phyloP scores from a whole-genome alignment of 2,797 vertebrate species.

The Malurus splendens region DNA sequence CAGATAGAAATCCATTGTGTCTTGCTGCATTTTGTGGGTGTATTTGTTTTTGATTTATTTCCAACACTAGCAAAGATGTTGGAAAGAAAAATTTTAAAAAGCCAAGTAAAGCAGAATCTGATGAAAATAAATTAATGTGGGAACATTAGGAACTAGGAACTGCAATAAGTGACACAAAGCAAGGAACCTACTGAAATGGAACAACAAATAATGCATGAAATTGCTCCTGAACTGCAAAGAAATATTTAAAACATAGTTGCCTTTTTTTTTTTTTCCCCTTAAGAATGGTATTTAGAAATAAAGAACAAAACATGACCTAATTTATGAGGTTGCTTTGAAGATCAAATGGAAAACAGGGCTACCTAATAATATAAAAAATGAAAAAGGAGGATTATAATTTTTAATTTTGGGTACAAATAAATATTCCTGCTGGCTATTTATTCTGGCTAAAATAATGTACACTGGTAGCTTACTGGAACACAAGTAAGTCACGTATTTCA shows the following conservation, averaged over 20 bases:
- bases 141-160: background rate
- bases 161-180: background rate
- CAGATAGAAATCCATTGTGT: background rate
- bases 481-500: background rate
- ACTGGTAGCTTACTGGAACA: background rate
- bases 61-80: background rate
- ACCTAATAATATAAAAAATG: background rate
- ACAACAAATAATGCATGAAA: background rate
- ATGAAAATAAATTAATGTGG: background rate
- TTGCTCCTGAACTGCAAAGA: background rate
- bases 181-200: background rate
- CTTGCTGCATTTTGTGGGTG: background rate
- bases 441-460: background rate
- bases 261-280: background rate
- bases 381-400: background rate
- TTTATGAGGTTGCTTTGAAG: background rate
- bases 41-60: background rate
- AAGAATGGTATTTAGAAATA: background rate
- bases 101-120: background rate
- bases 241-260: background rate
- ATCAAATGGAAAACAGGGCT: background rate
- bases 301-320: background rate
- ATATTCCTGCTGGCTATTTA: background rate
- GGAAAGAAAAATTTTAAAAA: background rate
- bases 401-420: background rate